Evolutionary conservation across 2,113 vertebrate genomes (phyloP).

Genomic region (Myiagra hebetior): DNA sequence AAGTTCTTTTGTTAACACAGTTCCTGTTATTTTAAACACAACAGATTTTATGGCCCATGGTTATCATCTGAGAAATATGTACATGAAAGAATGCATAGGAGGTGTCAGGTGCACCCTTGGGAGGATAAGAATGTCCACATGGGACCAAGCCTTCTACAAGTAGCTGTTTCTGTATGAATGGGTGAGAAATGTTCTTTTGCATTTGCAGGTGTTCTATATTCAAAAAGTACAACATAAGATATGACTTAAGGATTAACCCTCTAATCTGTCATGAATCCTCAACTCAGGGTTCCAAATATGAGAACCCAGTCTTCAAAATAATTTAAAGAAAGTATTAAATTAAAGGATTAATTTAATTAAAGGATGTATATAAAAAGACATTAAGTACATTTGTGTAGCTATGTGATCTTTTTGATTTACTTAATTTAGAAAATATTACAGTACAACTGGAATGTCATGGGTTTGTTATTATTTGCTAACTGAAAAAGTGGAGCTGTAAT

Average conservation of each 20-base stretch:
- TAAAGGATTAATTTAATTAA: not conserved
- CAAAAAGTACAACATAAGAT: not conserved
- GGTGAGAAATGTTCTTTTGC: not conserved
- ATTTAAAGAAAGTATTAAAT: not conserved
- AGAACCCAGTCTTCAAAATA: not conserved
- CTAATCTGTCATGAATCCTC: not conserved
- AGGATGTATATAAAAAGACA: not conserved
- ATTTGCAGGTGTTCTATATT: not conserved
- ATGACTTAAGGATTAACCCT: not conserved
- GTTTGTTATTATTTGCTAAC: not conserved
- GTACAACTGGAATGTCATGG: not conserved
- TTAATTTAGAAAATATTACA: not conserved
- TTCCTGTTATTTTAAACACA: slow-evolving; percentile 61
- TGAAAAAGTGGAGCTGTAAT: not conserved
- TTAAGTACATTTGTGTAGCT: not conserved
- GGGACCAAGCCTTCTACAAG: not conserved
- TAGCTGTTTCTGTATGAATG: not conserved
- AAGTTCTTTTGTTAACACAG: slow-evolving; percentile 52
- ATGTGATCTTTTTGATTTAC: not conserved
- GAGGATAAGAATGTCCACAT: not conserved
- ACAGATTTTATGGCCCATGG: not conserved
- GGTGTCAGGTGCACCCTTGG: not conserved
- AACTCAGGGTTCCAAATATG: not conserved
- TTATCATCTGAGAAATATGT: slow-evolving; percentile 33
- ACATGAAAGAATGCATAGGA: slow-evolving; percentile 26